Percentiles rank a stretch among this genome's conserved stretches.
These are phyloP conservation scores for Phragmatobia fuliginosa DNA, from an alignment of 2,888 invertebrate species.

Conservation along the genomic window DNA sequence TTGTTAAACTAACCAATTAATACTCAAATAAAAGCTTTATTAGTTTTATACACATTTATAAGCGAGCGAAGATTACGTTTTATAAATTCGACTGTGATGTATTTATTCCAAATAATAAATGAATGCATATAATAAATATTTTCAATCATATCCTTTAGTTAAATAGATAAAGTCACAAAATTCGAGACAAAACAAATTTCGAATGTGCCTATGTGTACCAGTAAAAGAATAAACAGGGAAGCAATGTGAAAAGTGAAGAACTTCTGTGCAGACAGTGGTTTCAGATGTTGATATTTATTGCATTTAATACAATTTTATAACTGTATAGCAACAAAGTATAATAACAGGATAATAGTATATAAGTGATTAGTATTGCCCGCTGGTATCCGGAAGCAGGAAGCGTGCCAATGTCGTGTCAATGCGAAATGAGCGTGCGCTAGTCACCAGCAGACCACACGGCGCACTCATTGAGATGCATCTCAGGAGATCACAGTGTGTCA, in stretches of 20 bases:
- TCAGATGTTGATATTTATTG: not conserved
- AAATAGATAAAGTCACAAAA: no score
- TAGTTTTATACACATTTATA: no score
- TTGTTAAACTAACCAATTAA: not conserved
- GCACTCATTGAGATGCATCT: conserved; percentile 65
- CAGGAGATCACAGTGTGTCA: conserved; percentile 43
- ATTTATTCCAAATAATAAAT: no score
- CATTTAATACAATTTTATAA: not conserved
- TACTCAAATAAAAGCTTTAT: no score
- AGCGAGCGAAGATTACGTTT: no score
- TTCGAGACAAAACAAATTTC: no score
- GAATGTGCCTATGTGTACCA: not conserved
- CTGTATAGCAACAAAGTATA: conserved; percentile 15
- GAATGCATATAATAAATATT: no score
- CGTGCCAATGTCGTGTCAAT: conserved; percentile 64
- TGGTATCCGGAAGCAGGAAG: conserved; percentile 81
- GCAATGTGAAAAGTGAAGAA: not conserved
- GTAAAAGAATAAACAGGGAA: not conserved
- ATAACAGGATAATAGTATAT: conserved; percentile 50
- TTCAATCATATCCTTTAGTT: no score
- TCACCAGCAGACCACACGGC: conserved; percentile 53
- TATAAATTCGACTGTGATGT: no score
- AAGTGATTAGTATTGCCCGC: conserved; percentile 74
- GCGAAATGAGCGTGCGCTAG: conserved; percentile 58
- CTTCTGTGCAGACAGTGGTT: not conserved